A percentile compares a stretch with the other conserved stretches of the same genome.
phyloP scores from a whole-genome alignment of 2,797 vertebrate species.

The Podarcis lilfordi region DNA sequence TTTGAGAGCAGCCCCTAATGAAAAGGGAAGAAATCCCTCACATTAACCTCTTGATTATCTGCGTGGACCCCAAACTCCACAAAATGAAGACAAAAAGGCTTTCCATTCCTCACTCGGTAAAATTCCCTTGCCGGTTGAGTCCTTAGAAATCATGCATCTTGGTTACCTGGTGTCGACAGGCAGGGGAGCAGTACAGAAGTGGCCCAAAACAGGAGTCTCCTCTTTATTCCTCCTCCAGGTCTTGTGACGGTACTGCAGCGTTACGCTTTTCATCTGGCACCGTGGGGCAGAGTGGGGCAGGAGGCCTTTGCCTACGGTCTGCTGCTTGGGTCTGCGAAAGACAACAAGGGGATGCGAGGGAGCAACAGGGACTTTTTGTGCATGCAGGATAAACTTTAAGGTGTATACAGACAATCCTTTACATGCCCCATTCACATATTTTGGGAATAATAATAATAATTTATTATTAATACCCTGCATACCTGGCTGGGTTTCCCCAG shows the following conservation, averaged over 20 bases:
- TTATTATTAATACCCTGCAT: no score
- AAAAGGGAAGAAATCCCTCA: background rate
- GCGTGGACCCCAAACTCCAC: background rate
- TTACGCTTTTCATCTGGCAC: constrained; percentile 68
- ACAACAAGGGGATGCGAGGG: background rate
- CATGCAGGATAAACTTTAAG: background rate
- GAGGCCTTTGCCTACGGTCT: constrained; percentile 67
- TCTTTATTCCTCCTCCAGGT: constrained; percentile 61
- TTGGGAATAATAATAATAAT: no score
- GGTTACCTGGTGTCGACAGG: constrained; percentile 76
- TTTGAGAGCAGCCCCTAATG: background rate
- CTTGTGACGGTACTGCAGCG: constrained; percentile 63
- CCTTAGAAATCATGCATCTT: background rate
- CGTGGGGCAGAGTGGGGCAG: constrained; percentile 66
- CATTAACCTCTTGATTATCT: background rate
- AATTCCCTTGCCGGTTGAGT: background rate
- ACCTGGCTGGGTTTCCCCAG: no score
- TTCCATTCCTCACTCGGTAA: background rate
- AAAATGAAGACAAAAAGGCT: background rate
- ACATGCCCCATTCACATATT: background rate
- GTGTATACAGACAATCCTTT: no score
- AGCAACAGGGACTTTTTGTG: no score
- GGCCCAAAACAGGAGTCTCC: constrained; percentile 52
- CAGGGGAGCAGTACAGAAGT: constrained; percentile 70
- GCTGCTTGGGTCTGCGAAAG: constrained; percentile 68